Evolutionary conservation across 2,888 invertebrate species (phyloP).

Genomic region (Linyphia triangularis): DNA sequence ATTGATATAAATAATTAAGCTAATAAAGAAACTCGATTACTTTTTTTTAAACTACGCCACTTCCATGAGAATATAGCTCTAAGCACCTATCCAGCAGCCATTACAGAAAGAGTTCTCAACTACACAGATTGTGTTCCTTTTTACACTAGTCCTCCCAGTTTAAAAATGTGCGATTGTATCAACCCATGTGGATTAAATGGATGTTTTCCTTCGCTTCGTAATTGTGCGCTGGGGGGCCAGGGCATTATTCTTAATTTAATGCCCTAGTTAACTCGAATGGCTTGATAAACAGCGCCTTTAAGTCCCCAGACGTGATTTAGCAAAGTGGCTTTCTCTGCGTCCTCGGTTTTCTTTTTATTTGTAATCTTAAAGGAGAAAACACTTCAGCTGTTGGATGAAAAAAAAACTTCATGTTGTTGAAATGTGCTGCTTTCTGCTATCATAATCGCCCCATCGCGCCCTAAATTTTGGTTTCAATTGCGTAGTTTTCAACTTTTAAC

Average conservation of each 20-base stretch:
- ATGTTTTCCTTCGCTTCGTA: constrained; percentile 39
- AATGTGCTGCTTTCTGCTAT: too few species aligned
- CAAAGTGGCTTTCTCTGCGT: constrained; percentile 14
- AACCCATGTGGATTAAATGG: constrained; percentile 39
- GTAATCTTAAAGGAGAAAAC: background rate
- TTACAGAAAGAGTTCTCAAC: background rate
- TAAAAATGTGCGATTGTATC: constrained; percentile 37
- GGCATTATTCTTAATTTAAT: constrained; percentile 65
- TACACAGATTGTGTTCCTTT: background rate
- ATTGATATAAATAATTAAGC: too few species aligned
- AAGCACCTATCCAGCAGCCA: background rate
- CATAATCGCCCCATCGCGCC: too few species aligned
- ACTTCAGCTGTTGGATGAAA: background rate
- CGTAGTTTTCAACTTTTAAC: too few species aligned
- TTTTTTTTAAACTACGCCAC: background rate
- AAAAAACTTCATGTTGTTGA: too few species aligned
- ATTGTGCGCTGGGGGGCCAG: constrained; percentile 20
- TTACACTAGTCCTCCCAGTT: background rate
- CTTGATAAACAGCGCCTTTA: constrained; percentile 57
- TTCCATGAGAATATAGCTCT: background rate
- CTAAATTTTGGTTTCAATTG: too few species aligned
- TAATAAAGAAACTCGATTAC: too few species aligned
- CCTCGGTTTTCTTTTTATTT: background rate
- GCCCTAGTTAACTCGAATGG: constrained; percentile 61
- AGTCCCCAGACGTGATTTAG: constrained; percentile 42